These are phyloP conservation scores for Digitonthophagus gazella DNA, from an alignment of 2,888 invertebrate species.

Conservation along the genomic window DNA sequence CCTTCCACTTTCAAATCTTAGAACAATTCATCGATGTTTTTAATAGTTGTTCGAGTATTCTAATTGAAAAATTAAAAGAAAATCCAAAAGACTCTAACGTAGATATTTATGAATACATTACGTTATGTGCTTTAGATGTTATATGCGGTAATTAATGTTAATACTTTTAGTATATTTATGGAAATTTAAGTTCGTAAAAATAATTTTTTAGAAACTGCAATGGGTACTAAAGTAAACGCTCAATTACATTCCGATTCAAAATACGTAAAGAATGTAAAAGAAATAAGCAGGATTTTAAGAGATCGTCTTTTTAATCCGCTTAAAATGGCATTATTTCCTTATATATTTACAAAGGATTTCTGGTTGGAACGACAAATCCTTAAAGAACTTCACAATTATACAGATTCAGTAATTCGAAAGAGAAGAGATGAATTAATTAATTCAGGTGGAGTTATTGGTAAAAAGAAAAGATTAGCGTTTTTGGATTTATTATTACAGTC, in stretches of 20 bases:
- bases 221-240: constrained; percentile 74
- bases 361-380: constrained; percentile 54
- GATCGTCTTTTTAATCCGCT: constrained; percentile 46
- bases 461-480: constrained; percentile 61
- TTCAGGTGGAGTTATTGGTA: constrained; percentile 47
- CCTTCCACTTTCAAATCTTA: constrained; percentile 80
- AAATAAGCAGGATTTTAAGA: constrained; percentile 41
- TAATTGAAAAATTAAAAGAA: not conserved
- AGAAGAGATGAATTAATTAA: constrained; percentile 43
- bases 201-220: constrained; percentile 69
- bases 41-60: constrained; percentile 54
- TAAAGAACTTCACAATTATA: constrained; percentile 54
- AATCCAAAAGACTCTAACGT: not conserved
- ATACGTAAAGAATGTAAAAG: constrained; percentile 70
- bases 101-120: constrained; percentile 57
- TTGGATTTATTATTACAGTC: constrained; percentile 61
- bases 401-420: constrained; percentile 57
- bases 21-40: constrained; percentile 67
- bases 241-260: constrained; percentile 66
- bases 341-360: constrained; percentile 59
- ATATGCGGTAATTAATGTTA: constrained; percentile 57
- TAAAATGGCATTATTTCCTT: constrained; percentile 53
- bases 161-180: no score
- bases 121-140: constrained; percentile 60
- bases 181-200: no score